phyloP scores from a whole-genome alignment of 2,888 invertebrate genomes.

The Dusona sp. region DNA sequence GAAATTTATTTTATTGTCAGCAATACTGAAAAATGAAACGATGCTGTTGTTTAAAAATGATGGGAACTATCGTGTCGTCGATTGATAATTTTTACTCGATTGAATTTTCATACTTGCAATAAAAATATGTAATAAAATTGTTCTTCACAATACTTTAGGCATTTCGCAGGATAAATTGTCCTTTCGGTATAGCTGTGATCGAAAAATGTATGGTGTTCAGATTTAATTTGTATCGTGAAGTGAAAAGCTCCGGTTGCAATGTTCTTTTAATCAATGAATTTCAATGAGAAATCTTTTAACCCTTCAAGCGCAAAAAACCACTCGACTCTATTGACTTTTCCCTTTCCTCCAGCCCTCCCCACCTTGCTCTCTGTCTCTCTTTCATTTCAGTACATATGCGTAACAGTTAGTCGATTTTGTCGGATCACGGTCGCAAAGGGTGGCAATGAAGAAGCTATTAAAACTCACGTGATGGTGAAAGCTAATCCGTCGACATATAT shows the following conservation, averaged over 20 bases:
- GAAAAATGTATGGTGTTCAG: neutral
- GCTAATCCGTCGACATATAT: neutral
- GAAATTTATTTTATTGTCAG: neutral
- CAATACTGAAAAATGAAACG: neutral
- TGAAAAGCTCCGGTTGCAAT: neutral
- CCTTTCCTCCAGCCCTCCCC: neutral
- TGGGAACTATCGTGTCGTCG: neutral
- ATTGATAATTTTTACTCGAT: neutral
- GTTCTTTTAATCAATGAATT: slow-evolving; percentile 19
- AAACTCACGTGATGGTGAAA: slow-evolving; percentile 15
- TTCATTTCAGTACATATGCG: neutral
- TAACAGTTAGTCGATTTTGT: slow-evolving; percentile 13
- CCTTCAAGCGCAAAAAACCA: slow-evolving; percentile 11
- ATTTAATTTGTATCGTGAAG: neutral
- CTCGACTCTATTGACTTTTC: neutral
- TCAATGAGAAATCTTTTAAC: slow-evolving; percentile 17
- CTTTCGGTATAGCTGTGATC: neutral
- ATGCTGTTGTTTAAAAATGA: neutral
- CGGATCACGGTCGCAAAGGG: slow-evolving; percentile 22
- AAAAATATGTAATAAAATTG: neutral
- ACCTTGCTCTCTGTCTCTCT: neutral
- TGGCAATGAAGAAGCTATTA: slow-evolving; percentile 17
- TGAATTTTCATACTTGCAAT: neutral
- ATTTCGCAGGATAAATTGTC: neutral
- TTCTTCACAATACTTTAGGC: neutral